Conservation (phyloP, 2,888 invertebrate species). For the Psylliodes chrysocephalus region DNA sequence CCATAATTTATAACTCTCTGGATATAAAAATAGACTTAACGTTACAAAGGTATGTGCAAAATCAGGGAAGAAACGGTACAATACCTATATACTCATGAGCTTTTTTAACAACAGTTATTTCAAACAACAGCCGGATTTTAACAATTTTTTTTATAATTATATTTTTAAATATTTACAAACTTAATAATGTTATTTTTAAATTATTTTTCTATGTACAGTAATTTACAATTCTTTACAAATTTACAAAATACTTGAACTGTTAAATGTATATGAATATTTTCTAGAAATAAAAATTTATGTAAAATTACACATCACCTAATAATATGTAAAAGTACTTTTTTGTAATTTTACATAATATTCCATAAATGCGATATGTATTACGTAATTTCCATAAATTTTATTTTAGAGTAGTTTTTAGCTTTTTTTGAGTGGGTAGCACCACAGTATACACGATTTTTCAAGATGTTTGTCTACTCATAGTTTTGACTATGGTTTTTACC, state of each 20-base stretch:
- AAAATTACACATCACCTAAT: neutral
- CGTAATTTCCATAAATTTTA: neutral
- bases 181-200: conserved; percentile 43
- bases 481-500: conserved; percentile 3
- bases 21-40: conserved; percentile 60
- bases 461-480: conserved; percentile 9
- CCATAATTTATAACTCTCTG: conserved; percentile 52
- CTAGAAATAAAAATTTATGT: conserved; percentile 8
- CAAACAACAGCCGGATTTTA: conserved; percentile 59
- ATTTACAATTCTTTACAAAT: conserved; percentile 46
- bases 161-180: conserved; percentile 53
- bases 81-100: conserved; percentile 36
- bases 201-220: conserved; percentile 48
- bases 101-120: conserved; percentile 45
- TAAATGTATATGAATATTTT: conserved; percentile 18
- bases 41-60: conserved; percentile 44
- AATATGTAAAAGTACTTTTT: neutral
- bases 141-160: conserved; percentile 56
- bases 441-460: conserved; percentile 41
- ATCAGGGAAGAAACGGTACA: conserved; percentile 38
- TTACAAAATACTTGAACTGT: conserved; percentile 41
- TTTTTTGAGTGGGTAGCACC: conserved; percentile 59
- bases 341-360: conserved; percentile 1
- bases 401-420: conserved; percentile 44
- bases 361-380: neutral